Base-by-base conservation (phyloP, 2,888 invertebrate species). In the Tetragonula carbonaria region DNA sequence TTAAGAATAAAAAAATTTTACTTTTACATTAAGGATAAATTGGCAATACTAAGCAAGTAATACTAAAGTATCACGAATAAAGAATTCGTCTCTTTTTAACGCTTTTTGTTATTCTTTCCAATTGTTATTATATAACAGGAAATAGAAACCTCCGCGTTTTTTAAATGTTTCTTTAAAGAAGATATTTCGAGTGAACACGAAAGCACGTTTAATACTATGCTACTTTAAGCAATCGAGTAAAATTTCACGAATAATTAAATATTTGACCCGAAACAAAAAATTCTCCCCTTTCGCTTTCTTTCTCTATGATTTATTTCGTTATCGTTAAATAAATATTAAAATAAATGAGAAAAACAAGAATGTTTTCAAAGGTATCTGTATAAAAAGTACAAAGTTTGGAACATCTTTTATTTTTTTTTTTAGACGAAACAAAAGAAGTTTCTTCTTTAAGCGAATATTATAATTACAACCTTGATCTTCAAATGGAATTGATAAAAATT, bases 171-270 rank as follows among this genome's bases (percentile, higher is more conserved):
- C 62, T 23, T 28, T 28, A 62, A 28, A 14, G 16, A 62, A 62
- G 5, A 28, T 62, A 62, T 28, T 6, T 8, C 6, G 3, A 62
- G 23, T 62, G 23, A 28, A 16, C 5, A 6, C 23, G 28, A 28
- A 16, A 3, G 21, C 4, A 33, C 21, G 65, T 33, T 65, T 5
- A 18, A 33, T 33, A 21, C 57, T 5, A 59, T 5, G 57, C n/a
- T 59, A 2, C n/a, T n/a, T 59, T 14, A 59, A 23, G 57, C 57
- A 59, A 59, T 59, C n/a, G 23, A 59, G n/a, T n/a, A n/a, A 59
- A n/a, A n/a, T 57, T n/a, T 57, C 57, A n/a, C n/a, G 14, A 59
- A 59, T 59, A 59, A 59, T n/a, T 59, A 59, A 59, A 59, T n/a
- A n/a, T n/a, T n/a, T 59, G 14, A 5, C 4, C 57, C 14, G 11